A percentile compares a stretch with the other conserved stretches of the same genome.
Evolutionary conservation across 1,140 invertebrate species (phyloP).

Genomic region (Venturia canescens): DNA sequence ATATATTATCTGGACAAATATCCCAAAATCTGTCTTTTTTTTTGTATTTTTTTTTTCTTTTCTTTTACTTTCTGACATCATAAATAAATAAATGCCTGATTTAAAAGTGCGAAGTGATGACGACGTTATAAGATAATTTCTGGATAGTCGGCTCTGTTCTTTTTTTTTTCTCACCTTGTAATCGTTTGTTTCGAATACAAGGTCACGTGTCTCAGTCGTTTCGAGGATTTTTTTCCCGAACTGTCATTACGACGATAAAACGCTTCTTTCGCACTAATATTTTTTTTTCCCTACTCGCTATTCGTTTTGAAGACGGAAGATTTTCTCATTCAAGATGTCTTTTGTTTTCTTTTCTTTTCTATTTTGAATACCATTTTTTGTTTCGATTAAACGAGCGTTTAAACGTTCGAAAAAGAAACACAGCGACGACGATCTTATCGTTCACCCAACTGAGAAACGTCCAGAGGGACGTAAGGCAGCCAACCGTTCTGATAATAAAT

Average conservation of each 20-base stretch:
- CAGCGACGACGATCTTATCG: not conserved
- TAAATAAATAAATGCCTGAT: slow-evolving; percentile 1
- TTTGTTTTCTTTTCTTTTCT: not conserved
- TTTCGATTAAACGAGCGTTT: not conserved
- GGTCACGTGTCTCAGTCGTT: too few species aligned
- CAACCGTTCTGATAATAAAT: slow-evolving; percentile 45
- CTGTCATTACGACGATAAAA: too few species aligned
- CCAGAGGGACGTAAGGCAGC: slow-evolving; percentile 1
- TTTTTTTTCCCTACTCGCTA: slow-evolving; percentile 3
- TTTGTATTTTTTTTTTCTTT: not conserved
- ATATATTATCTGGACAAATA: slow-evolving; percentile 14
- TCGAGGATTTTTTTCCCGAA: too few species aligned
- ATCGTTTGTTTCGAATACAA: not conserved
- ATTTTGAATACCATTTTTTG: not conserved
- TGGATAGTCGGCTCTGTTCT: not conserved
- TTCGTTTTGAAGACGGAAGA: slow-evolving; percentile 31
- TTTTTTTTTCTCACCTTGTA: not conserved
- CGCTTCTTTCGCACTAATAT: not conserved
- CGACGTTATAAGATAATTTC: not conserved
- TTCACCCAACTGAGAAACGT: not conserved
- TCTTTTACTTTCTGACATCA: not conserved
- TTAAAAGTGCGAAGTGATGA: not conserved
- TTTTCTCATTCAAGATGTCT: not conserved
- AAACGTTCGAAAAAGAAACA: not conserved
- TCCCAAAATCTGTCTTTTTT: slow-evolving; percentile 3